phyloP scores from a whole-genome alignment of 2,888 invertebrate genomes.

The Tetranychus truncatus region DNA sequence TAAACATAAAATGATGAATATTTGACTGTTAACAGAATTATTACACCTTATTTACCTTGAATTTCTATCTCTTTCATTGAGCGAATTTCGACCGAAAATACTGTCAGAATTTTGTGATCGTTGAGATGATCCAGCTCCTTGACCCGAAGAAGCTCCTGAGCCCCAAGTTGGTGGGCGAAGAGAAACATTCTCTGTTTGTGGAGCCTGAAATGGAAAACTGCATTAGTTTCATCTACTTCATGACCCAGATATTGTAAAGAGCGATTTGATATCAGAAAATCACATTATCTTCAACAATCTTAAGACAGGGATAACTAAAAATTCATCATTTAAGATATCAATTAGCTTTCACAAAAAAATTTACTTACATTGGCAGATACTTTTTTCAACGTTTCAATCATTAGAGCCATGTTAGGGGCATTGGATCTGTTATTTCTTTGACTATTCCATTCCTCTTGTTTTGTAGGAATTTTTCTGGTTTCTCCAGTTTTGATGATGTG shows the following conservation, averaged over 20 bases:
- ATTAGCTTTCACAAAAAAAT: neutral
- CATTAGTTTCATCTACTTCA: neutral
- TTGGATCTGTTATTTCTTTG: neutral
- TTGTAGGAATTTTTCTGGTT: neutral
- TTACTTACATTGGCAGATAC: neutral
- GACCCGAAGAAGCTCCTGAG: neutral
- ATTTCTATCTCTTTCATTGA: neutral
- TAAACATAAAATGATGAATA: too few species aligned
- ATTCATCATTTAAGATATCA: neutral
- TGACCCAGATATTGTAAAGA: neutral
- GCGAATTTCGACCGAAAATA: neutral
- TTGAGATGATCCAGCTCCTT: neutral
- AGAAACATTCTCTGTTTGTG: neutral
- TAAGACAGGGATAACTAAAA: constrained; percentile 7
- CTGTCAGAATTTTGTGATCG: neutral
- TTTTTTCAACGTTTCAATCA: neutral
- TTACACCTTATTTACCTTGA: neutral
- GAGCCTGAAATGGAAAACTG: neutral
- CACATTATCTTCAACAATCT: neutral
- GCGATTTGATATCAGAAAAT: neutral
- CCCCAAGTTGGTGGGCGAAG: neutral
- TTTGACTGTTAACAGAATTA: too few species aligned
- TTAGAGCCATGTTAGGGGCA: neutral
- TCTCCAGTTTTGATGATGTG: neutral
- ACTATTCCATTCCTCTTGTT: constrained; percentile 5